Evolutionary conservation across 1,140 invertebrate species (phyloP), one percentile per base, ranked within the genome.

Genomic region (Aphidius ervi): DNA sequence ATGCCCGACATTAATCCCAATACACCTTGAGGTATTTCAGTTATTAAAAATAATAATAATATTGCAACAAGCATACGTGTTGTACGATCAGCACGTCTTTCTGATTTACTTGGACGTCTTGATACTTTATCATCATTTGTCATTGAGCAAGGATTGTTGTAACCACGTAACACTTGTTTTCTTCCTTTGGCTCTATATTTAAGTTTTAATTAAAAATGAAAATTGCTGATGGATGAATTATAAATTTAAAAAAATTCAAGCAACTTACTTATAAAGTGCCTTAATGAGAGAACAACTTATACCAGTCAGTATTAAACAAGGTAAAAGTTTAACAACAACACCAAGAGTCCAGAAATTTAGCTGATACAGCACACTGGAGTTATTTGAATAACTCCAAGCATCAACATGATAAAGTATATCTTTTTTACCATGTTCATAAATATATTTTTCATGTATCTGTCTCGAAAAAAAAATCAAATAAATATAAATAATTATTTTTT

Each of bases 31-130:
- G 94, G 94, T 46, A 95, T 84, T 77, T 96, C 94, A 0, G 93
- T 94, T 1, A 94, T 80, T 2, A 95, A 82, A 67, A 96, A 96
- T 0, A 95, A 80, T 0, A 93, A 74, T 4, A 97, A 80, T 0
- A 97, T 89, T 0, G 93, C 93, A 5, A 97, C 80, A 7, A 97
- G 81, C 88, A 98, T 95, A 62, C 88, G 86, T 0, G 94, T 97
- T 0, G 95, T 97, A 63, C 90, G 84, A 73, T 95, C 90, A 2
- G 88, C 87, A 62, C 88, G 78, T 56, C 85, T 84, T 67, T 89
- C 87, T 40, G 85, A 84, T 70, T 87, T 88, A 9, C 82, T 81
- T 16, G 82, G 79, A 43, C 81, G 74, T 52, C 59, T 20, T 31
- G 62, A 16, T 42, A 31, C 7, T 31, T 7, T 0, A 8, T 40